phyloP scores from a whole-genome alignment of 2,888 invertebrate genomes.

The Scaptomyza flava region DNA sequence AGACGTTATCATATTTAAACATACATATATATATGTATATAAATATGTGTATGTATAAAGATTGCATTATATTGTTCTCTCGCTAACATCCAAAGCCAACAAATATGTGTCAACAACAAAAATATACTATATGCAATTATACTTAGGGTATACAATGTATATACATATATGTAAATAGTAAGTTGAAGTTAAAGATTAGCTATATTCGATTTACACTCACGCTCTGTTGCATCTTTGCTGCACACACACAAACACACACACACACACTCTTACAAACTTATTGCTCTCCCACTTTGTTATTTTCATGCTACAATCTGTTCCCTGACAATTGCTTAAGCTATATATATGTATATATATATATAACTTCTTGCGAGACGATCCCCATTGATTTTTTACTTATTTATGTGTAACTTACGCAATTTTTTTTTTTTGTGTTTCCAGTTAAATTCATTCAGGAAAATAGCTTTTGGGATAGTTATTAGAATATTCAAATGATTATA shows the following conservation, averaged over 20 bases:
- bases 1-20: conserved; percentile 19
- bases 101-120: conserved; percentile 50
- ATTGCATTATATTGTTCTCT: conserved; percentile 45
- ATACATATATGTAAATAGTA: conserved; percentile 8
- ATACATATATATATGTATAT: conserved; percentile 21
- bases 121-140: conserved; percentile 34
- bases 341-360: conserved; percentile 21
- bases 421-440: background rate
- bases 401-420: background rate
- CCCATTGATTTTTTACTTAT: background rate
- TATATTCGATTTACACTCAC: conserved; percentile 17
- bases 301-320: conserved; percentile 47
- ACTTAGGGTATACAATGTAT: conserved; percentile 22
- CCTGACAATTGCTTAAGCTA: conserved; percentile 74
- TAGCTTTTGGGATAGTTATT: conserved; percentile 7
- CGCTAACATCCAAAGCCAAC: conserved; percentile 67
- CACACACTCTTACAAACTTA: conserved; percentile 25
- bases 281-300: conserved; percentile 47
- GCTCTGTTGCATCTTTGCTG: conserved; percentile 17
- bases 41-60: conserved; percentile 26
- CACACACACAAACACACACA: conserved; percentile 5
- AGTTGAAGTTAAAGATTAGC: conserved; percentile 10
- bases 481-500: too few species aligned
- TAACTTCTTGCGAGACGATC: conserved; percentile 13
- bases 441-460: conserved; percentile 19